Base-by-base conservation (phyloP, 2,797 vertebrate species). In the Nannoperca obscura region DNA sequence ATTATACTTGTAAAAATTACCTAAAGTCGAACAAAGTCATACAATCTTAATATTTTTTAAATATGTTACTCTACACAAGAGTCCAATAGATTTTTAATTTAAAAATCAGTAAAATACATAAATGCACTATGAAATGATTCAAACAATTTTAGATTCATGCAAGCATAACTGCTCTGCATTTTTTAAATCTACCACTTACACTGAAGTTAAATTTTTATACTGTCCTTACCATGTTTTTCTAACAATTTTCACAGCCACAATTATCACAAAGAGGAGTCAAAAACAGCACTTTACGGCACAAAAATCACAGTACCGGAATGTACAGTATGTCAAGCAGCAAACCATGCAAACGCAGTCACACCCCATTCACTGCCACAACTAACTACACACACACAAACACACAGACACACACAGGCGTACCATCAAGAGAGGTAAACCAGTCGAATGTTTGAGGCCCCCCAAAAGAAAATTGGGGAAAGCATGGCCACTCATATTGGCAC, bases 241-340 rank as follows among this genome's bases (percentile, higher is more conserved):
- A 90, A 87, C 73, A 85, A 85, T 64, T 87, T 89, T 91, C 82
- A 93, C 89, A 87, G 86, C 83, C 77, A 94, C 89, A n/a, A 64
- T 82, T 89, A 73, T 89, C 83, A 91, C 86, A 91, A 90, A 92
- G 74, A 88, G 82, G 83, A 89, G 68, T 93, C 84, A 85, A 92
- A 92, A 93, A 93, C 91, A 92, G 90, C 91, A 94, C 92, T 94
- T 92, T 78, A 95, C 92, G 60, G 91, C 91, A 94, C 94, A 89
- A 90, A 89, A 89, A 88, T 86, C 92, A 94, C 93, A 92, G 89
- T 82, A 93, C 91, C 70, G 89, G 92, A 93, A 92, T 93, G 91
- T 93, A 91, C 57, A 92, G 87, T 89, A 92, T 92, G 89, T 91
- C 77, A 82, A 87, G 76, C 86, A 77, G 81, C 74, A 88, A 86